Evolutionary conservation across 2,797 vertebrate species (phyloP).

Genomic region (Apodemus agrarius): DNA sequence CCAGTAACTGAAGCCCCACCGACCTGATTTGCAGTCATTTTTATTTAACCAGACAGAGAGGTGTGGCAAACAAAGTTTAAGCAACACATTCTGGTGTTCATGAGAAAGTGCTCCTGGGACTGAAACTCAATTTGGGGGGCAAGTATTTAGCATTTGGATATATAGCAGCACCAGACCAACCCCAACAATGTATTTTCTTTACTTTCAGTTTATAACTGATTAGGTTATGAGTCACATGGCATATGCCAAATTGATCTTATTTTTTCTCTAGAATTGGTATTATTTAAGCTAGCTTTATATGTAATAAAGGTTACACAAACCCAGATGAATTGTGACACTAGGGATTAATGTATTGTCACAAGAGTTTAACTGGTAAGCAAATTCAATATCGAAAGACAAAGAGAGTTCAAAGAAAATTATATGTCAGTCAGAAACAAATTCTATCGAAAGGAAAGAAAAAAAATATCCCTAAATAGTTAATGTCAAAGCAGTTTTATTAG

Average conservation of each 20-base stretch:
- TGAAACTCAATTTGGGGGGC: neutral
- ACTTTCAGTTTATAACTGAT: neutral
- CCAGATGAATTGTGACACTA: neutral
- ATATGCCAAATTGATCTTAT: neutral
- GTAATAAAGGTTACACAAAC: neutral
- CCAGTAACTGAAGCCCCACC: neutral
- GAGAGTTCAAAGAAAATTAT: constrained; percentile 5
- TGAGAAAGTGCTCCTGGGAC: neutral
- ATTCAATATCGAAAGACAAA: neutral
- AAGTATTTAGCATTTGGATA: neutral
- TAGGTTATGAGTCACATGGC: neutral
- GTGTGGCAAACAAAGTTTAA: neutral
- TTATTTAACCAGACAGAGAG: neutral
- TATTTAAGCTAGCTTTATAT: neutral
- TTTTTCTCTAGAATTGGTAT: neutral
- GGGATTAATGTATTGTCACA: neutral
- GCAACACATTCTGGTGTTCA: neutral
- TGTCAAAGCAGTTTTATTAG: constrained; percentile 9
- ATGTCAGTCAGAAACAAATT: neutral
- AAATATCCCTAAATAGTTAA: neutral
- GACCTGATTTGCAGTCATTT: neutral
- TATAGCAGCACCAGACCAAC: neutral
- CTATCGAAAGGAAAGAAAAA: neutral
- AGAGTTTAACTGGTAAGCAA: neutral
- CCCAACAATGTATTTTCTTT: neutral